phyloP scores from a whole-genome alignment of 2,113 vertebrate species.

The Hypanus sabinus region DNA sequence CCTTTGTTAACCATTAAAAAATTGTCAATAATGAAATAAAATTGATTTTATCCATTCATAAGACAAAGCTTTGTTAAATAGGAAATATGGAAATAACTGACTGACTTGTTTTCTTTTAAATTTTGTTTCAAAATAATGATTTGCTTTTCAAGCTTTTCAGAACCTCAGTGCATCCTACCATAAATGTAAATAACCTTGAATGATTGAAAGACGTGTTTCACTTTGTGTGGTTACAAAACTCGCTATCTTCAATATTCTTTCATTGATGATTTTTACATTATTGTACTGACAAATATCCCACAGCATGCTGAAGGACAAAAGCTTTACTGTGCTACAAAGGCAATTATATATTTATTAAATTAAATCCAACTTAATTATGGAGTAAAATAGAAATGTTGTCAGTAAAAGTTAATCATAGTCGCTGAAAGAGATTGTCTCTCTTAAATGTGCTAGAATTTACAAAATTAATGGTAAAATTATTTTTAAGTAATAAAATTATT shows the following conservation, averaged over 20 bases:
- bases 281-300: constrained; percentile 16
- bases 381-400: constrained; percentile 36
- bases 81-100: background rate
- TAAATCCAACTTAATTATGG: constrained; percentile 25
- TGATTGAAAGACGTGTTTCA: constrained; percentile 30
- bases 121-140: constrained; percentile 24
- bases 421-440: background rate
- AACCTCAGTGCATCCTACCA: background rate
- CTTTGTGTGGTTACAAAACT: background rate
- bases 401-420: constrained; percentile 24
- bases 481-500: no score
- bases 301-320: constrained; percentile 35
- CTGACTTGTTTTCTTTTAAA: background rate
- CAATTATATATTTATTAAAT: constrained; percentile 33
- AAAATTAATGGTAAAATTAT: constrained; percentile 1
- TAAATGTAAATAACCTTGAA: constrained; percentile 35
- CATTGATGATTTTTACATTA: constrained; percentile 21
- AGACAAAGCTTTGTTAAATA: background rate
- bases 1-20: no score
- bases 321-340: constrained; percentile 8
- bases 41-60: background rate
- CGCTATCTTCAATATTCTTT: background rate
- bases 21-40: background rate
- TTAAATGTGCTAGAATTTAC: background rate
- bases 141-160: background rate